These are phyloP conservation scores for Drosophila greeni DNA, from an alignment of 2,888 invertebrate species.

Conservation along the genomic window DNA sequence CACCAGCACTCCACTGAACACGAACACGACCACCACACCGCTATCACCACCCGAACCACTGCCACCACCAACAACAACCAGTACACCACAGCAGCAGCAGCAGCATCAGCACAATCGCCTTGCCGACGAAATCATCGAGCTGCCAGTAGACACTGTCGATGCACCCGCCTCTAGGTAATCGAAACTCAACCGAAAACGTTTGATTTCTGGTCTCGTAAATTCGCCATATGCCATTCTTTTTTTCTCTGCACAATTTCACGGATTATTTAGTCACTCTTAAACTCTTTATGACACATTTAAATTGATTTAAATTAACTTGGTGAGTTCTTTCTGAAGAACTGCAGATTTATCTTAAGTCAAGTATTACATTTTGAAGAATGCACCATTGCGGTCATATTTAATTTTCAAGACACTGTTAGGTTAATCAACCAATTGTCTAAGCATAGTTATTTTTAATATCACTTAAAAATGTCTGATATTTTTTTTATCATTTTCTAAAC, in stretches of 20 bases:
- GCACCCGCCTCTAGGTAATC: slow-evolving; percentile 74
- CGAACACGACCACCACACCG: slow-evolving; percentile 69
- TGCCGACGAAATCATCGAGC: slow-evolving; percentile 70
- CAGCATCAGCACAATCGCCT: slow-evolving; percentile 59
- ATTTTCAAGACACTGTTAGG: neutral
- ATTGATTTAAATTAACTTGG: neutral
- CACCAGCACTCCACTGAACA: slow-evolving; percentile 63
- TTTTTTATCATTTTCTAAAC: neutral
- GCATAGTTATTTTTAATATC: neutral
- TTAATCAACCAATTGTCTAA: neutral
- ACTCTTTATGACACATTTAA: neutral
- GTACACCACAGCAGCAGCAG: slow-evolving; percentile 56
- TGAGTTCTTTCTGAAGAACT: neutral
- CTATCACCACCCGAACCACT: slow-evolving; percentile 66
- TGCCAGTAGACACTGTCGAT: slow-evolving; percentile 76
- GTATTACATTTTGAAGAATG: neutral
- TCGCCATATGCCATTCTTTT: neutral
- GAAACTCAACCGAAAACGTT: neutral
- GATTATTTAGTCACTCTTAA: neutral
- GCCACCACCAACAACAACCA: slow-evolving; percentile 68
- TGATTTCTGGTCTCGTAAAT: neutral
- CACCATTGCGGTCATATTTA: no score
- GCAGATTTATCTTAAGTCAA: neutral
- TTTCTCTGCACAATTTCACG: slow-evolving; percentile 3
- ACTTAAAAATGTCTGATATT: neutral